Evolutionary conservation across 2,113 vertebrate genomes (phyloP).

Genomic region (Panthera leo): DNA sequence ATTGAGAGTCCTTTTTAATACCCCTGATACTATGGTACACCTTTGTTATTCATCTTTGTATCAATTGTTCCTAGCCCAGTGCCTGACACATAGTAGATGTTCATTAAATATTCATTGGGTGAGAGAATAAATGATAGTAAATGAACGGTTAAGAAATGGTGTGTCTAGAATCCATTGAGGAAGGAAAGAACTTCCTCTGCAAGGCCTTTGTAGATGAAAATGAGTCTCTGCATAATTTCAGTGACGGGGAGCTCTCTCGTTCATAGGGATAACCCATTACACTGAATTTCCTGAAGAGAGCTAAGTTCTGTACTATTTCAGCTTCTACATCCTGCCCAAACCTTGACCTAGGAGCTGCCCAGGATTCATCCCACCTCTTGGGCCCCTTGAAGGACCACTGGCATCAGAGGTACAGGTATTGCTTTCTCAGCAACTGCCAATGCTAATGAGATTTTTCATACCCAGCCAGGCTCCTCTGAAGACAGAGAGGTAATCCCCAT

Average conservation of each 20-base stretch:
- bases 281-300: not conserved
- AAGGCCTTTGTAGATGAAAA: not conserved
- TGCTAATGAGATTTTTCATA: not conserved
- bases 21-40: not conserved
- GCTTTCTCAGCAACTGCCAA: not conserved
- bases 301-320: not conserved
- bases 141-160: not conserved
- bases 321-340: fast-evolving
- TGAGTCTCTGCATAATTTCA: not conserved
- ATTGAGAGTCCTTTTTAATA: not conserved
- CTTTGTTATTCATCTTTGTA: not conserved
- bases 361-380: not conserved
- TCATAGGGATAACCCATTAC: not conserved
- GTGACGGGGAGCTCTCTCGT: not conserved
- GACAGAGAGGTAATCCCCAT: not conserved
- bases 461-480: not conserved
- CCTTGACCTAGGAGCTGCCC: not conserved
- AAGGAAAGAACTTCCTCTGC: not conserved
- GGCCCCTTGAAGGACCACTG: not conserved
- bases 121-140: not conserved
- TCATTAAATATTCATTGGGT: not conserved
- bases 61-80: not conserved
- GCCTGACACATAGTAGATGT: not conserved
- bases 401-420: not conserved
- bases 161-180: not conserved